These are phyloP conservation scores for Drosophila busckii DNA, from an alignment of 1,140 invertebrate genomes.

Conservation along the genomic window DNA sequence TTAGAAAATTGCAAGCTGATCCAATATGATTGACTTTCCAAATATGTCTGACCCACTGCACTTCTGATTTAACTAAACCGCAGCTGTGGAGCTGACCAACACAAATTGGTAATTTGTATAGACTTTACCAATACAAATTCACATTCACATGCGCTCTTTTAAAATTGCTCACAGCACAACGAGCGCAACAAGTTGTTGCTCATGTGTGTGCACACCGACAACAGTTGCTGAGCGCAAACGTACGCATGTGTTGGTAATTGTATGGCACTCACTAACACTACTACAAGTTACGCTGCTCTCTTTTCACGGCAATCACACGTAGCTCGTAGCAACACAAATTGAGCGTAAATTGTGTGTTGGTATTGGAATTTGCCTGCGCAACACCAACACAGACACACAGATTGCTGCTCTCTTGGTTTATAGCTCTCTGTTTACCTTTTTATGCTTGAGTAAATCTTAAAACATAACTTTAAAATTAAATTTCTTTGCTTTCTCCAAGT, in stretches of 20 bases:
- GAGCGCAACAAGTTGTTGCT: slow-evolving; percentile 11
- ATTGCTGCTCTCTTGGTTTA: slow-evolving; percentile 9
- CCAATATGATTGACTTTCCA: too few species aligned
- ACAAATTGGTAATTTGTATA: slow-evolving; percentile 1
- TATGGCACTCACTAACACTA: slow-evolving; percentile 23
- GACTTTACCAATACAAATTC: slow-evolving; percentile 25
- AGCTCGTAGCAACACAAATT: not conserved
- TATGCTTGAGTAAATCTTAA: not conserved
- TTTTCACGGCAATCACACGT: not conserved
- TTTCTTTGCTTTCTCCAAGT: too few species aligned
- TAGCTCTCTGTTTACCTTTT: slow-evolving; percentile 52
- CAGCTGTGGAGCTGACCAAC: too few species aligned
- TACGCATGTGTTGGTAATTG: slow-evolving; percentile 12
- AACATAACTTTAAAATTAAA: too few species aligned
- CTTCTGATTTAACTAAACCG: too few species aligned
- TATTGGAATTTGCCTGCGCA: slow-evolving; percentile 2
- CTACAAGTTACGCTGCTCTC: slow-evolving; percentile 21
- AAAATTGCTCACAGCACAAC: not conserved
- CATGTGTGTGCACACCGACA: slow-evolving; percentile 6
- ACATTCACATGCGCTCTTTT: slow-evolving; percentile 16
- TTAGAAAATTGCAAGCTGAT: too few species aligned
- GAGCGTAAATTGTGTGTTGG: slow-evolving; percentile 5
- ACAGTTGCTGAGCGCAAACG: not conserved
- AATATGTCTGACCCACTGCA: too few species aligned
- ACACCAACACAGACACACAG: slow-evolving; percentile 30